phyloP scores from a whole-genome alignment of 2,113 vertebrate species.

The Oryzias celebensis region DNA sequence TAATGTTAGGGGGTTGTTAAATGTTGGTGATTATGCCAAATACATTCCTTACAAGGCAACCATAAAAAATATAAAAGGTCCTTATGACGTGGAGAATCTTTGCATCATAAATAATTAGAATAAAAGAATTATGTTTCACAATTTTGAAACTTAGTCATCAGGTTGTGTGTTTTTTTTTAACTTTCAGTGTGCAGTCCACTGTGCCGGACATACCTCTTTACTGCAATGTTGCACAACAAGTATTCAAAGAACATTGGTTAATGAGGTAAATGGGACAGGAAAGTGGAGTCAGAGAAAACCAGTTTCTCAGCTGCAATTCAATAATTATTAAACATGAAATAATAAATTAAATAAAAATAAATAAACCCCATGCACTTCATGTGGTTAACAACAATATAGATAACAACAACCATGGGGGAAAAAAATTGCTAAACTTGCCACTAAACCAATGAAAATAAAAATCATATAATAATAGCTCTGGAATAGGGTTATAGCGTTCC shows the following conservation, averaged over 20 bases:
- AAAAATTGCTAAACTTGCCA: background rate
- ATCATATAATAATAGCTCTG: slow-evolving; percentile 25
- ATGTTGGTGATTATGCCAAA: too few relatives aligned
- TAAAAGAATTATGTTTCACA: slow-evolving; percentile 76
- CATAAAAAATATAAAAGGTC: too few relatives aligned
- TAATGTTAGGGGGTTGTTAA: too few relatives aligned
- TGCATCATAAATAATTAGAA: slow-evolving; percentile 75
- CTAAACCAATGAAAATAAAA: slow-evolving; percentile 14
- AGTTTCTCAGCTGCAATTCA: too few relatives aligned
- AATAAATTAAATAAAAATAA: too few relatives aligned
- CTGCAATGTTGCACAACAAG: slow-evolving; percentile 37
- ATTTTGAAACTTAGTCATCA: slow-evolving; percentile 65
- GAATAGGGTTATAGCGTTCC: slow-evolving; percentile 46
- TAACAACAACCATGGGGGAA: background rate
- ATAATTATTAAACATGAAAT: too few relatives aligned
- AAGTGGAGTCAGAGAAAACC: too few relatives aligned
- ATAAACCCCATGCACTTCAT: background rate
- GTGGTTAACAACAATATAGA: slow-evolving; percentile 1
- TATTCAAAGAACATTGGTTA: too few relatives aligned
- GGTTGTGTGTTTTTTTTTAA: slow-evolving; percentile 63
- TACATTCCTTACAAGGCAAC: too few relatives aligned
- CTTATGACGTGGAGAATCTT: slow-evolving; percentile 69
- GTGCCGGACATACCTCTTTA: slow-evolving; percentile 28
- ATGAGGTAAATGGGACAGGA: too few relatives aligned
- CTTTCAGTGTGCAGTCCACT: slow-evolving; percentile 38